These are phyloP conservation scores for Eupithecia insigniata DNA, from an alignment of 2,888 invertebrate genomes.

Conservation along the genomic window DNA sequence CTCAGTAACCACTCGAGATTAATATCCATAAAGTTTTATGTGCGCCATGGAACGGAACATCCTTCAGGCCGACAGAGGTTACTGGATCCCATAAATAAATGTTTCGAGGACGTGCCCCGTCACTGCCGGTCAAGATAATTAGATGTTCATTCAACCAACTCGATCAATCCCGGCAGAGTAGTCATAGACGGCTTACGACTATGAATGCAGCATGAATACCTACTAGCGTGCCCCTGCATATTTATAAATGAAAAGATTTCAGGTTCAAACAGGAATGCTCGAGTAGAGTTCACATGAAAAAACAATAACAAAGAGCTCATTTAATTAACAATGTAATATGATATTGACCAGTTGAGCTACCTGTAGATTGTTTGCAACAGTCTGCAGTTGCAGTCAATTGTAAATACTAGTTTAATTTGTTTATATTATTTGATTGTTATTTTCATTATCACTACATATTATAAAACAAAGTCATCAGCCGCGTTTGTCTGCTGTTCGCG, in stretches of 20 bases:
- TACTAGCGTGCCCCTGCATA: slow-evolving; percentile 18
- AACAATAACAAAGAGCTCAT: slow-evolving; percentile 13
- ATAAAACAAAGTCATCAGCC: too few species aligned
- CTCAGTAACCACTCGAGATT: slow-evolving; percentile 34
- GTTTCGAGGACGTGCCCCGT: slow-evolving; percentile 53
- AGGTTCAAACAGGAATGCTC: slow-evolving; percentile 12
- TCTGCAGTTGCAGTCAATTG: too few species aligned
- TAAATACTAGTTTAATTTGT: too few species aligned
- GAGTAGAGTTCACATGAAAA: slow-evolving; percentile 18
- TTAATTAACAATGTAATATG: too few species aligned
- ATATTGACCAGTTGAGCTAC: too few species aligned
- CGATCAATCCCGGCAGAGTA: slow-evolving; percentile 21
- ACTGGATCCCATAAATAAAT: slow-evolving; percentile 40
- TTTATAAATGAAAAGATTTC: slow-evolving; percentile 26
- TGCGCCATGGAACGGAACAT: slow-evolving; percentile 39
- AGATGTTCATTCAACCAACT: slow-evolving; percentile 49
- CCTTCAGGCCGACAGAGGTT: slow-evolving; percentile 49
- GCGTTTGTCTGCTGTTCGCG: too few species aligned
- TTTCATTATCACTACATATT: too few species aligned
- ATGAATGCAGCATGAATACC: slow-evolving; percentile 22
- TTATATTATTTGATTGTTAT: too few species aligned
- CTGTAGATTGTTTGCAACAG: too few species aligned
- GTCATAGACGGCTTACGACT: slow-evolving; percentile 21
- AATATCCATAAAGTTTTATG: slow-evolving; percentile 51
- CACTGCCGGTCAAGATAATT: slow-evolving; percentile 54